Evolutionary conservation across 2,797 vertebrate species (phyloP).

Genomic region (Chloroceryle inda): DNA sequence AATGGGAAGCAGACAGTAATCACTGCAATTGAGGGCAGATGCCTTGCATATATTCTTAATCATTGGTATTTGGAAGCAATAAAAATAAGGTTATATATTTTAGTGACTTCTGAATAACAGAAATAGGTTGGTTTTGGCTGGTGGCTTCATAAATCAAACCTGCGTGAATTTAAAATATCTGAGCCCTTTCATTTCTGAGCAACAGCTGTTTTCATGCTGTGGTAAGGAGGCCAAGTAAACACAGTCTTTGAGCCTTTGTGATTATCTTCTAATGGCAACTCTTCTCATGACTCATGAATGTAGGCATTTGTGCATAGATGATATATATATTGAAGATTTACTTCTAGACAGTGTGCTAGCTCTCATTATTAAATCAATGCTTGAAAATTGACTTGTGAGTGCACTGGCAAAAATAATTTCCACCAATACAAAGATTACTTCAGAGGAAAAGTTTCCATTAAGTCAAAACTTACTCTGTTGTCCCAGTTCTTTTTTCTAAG

Average conservation of each 20-base stretch:
- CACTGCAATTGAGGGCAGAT: background rate
- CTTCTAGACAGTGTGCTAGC: conserved; percentile 38
- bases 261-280: conserved; percentile 7
- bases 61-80: background rate
- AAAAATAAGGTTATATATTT: background rate
- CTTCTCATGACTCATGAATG: background rate
- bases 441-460: conserved; percentile 39
- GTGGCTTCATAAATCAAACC: background rate
- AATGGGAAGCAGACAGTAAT: background rate
- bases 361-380: conserved; percentile 55
- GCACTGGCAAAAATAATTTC: conserved; percentile 67
- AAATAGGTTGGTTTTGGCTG: background rate
- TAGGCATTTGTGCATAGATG: conserved; percentile 24
- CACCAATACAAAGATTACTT: conserved; percentile 50
- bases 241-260: background rate
- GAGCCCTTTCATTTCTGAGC: background rate
- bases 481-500: conserved; percentile 23
- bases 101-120: background rate
- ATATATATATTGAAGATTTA: conserved; percentile 55
- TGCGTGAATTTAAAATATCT: background rate
- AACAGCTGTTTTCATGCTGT: background rate
- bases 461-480: conserved; percentile 35
- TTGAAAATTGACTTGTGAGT: conserved; percentile 18
- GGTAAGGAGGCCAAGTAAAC: background rate
- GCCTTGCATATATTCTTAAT: background rate